Base-by-base conservation (phyloP, 2,797 vertebrate species). In the Sebastiscus tertius region DNA sequence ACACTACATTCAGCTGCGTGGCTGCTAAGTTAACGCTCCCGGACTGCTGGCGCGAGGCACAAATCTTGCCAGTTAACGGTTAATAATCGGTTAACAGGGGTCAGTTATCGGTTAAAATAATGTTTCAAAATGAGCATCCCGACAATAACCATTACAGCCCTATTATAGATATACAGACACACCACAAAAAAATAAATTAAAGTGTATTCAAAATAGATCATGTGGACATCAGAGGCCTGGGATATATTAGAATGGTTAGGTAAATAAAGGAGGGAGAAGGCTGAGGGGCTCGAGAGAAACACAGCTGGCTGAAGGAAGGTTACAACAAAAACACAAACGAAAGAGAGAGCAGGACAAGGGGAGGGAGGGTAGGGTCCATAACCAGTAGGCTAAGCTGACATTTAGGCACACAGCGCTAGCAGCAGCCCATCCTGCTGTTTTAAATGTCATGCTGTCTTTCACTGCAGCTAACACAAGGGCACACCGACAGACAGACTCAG, bases 401-500 rank as follows among this genome's bases (percentile, higher is more conserved):
- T 94, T 94, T 91, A 86, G 83, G 75, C 77, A 66, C 82, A 86
- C 76, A 49, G 84, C n/a, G 71, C 76, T 67, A 79, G 77, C 74
- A 86, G 88, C 73, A 85, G 75, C 81, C 55, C 67, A 27, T 89
- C 84, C 89, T 80, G 87, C 87, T 85, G 78, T 68, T 89, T 84
- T 56, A 93, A 93, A 93, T 93, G 92, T 88, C 92, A 93, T 26
- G 69, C 61, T 66, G 87, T 84, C 80, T 89, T 80, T 89, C 56
- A 89, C 74, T 81, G 80, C 84, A 83, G 70, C 75, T 42, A 72
- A 82, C 77, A 78, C 82, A 88, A 80, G 81, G 85, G 69, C 84
- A 66, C 71, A 58, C 26, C 4, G 16, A 60, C 69, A 78, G 86
- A 61, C 80, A 55, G 73, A 49, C 56, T 6, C 33, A 52, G 2